Conservation (phyloP, 2,113 vertebrate species). For the Pelecanus crispus region DNA sequence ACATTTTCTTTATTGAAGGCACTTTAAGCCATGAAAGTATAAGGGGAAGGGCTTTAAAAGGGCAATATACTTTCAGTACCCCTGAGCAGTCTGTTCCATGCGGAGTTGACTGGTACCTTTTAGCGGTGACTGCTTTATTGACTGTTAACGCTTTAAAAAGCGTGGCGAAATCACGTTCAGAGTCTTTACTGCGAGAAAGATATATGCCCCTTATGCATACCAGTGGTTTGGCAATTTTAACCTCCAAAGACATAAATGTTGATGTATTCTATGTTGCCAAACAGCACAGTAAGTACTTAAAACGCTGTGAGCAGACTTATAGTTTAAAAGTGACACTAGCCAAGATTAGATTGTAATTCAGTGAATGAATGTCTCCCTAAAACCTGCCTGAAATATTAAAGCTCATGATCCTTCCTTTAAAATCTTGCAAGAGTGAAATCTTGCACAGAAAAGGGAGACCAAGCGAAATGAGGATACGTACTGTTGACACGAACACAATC, state of each 20-base stretch:
- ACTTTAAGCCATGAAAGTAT: background rate
- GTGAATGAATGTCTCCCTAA: background rate
- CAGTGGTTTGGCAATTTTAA: slow-evolving; percentile 41
- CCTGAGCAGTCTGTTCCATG: background rate
- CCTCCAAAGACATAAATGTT: slow-evolving; percentile 30
- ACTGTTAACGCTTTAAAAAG: slow-evolving; percentile 58
- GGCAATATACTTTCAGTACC: background rate
- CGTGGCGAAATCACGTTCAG: background rate
- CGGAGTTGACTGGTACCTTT: background rate
- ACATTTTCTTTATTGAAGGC: background rate
- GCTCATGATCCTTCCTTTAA: slow-evolving; percentile 2
- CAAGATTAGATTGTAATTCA: slow-evolving; percentile 57
- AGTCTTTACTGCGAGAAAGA: slow-evolving; percentile 33
- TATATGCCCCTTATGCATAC: background rate
- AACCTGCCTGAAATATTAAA: slow-evolving; percentile 33
- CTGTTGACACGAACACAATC: background rate
- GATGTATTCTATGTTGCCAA: slow-evolving; percentile 43
- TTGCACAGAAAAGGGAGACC: background rate
- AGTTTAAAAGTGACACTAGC: slow-evolving; percentile 52
- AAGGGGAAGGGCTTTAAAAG: background rate
- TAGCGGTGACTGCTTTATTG: slow-evolving; percentile 33
- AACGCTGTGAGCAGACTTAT: slow-evolving; percentile 30
- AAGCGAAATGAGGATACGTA: background rate
- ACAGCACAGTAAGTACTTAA: slow-evolving; percentile 33
- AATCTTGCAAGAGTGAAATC: background rate